Base-by-base conservation (phyloP, 2,797 vertebrate species). In the Eptatretus atami region DNA sequence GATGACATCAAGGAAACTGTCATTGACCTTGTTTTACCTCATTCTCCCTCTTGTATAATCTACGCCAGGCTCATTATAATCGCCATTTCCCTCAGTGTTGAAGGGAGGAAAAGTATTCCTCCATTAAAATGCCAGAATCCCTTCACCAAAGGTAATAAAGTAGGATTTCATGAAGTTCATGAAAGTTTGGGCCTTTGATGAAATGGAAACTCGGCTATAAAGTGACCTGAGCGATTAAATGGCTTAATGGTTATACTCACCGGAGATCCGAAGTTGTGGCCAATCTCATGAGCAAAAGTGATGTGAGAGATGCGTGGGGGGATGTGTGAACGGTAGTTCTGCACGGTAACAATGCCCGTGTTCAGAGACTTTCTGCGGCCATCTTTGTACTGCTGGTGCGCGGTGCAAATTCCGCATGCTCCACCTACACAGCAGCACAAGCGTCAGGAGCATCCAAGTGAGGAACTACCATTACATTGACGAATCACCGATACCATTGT, bases 271-370 rank as follows among this genome's bases (percentile, higher is more conserved):
- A 96, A 96, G 75, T 92, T 96, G 77, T 96, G 90, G 60, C 90
- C 90, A 63, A 96, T 82, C 72, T 96, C 90, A 68, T 96, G 88
- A 66, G 88, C 90, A 66, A 96, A 95, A 67, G 90, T 96, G 68
- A 96, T 93, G 70, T 96, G 87, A 66, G 90, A 95, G 66, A 96
- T 86, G 69, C 93, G 94, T 61, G 86, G 84, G 63, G 90, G 90
- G 6, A 96, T 86, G 6, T 95, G 86, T 68, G 86, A 84, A 24
- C 79, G 83, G 19, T 95, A 96, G 73, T 95, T 95, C 76, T 95
- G 83, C 65, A 96, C 86, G n/a, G 90, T 96, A 73, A 96, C 90
- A 71, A 96, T 95, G 64, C 90, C 90, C 11, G 90, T 96, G 77
- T 96, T 96, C 67, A 96, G 73, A 67, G 90, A 96, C 72, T 95